Evolutionary conservation across 2,888 invertebrate genomes (phyloP).

Genomic region (Diaphora mendica): DNA sequence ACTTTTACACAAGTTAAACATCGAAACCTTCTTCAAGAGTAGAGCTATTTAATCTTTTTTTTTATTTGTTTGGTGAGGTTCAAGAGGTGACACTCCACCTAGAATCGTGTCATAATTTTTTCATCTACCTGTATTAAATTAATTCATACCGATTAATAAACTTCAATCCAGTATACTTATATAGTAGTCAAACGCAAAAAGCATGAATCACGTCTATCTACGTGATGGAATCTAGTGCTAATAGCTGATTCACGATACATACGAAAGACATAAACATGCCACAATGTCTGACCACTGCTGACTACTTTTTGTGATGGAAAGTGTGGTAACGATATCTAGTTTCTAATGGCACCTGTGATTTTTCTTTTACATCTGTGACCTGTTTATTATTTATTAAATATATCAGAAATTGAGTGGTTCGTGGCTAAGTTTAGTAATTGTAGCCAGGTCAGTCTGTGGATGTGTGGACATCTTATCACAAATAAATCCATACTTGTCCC

Average conservation of each 20-base stretch:
- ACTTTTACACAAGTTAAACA: background rate
- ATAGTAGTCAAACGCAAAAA: slow-evolving; percentile 24
- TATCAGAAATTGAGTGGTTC: slow-evolving; percentile 22
- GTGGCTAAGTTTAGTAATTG: too few relatives aligned
- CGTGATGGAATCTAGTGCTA: slow-evolving; percentile 35
- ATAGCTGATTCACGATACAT: slow-evolving; percentile 38
- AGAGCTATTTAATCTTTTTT: background rate
- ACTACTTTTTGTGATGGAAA: slow-evolving; percentile 49
- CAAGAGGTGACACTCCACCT: background rate
- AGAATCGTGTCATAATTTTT: background rate
- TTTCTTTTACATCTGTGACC: slow-evolving; percentile 18
- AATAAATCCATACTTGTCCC: too few relatives aligned
- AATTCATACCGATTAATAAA: background rate
- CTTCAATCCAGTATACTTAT: background rate
- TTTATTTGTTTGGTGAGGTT: background rate
- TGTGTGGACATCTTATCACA: too few relatives aligned
- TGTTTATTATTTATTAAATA: slow-evolving; percentile 11
- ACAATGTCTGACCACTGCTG: slow-evolving; percentile 30
- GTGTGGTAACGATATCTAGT: slow-evolving; percentile 43
- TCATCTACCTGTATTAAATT: background rate
- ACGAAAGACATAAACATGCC: slow-evolving; percentile 37
- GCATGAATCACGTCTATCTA: slow-evolving; percentile 27
- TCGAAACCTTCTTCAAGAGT: background rate
- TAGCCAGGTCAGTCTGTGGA: too few relatives aligned
- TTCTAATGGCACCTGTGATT: slow-evolving; percentile 45